Base-by-base conservation (phyloP, 1,140 invertebrate genomes). In the Piezodorus guildinii region DNA sequence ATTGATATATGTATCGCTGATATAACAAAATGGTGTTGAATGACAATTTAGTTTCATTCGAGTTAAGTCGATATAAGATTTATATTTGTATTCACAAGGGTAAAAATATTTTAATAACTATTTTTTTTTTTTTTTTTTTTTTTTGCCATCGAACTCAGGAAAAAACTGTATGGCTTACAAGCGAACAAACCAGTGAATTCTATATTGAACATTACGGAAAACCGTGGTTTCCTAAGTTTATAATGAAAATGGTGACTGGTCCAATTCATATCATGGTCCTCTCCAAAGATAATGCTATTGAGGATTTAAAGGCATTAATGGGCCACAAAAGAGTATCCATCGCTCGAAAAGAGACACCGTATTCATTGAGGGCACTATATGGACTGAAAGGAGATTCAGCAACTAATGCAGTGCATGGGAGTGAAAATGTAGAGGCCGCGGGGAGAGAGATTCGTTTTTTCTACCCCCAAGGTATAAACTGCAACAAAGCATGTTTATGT, bases 191-290 rank as follows among this genome's bases (percentile, higher is more conserved):
- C 10, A 63, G 62, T 45, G 56, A 60, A 30, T 66, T 66, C 43
- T 66, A 64, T 19, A 16, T 14, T 17, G 62, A 63, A 62, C 62
- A 66, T 44, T 66, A 63, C 34, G 65, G 65, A 5, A 62, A 63
- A 46, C 52, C 59, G 8, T 66, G 65, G 65, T 64, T 66, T 46
- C 65, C 65, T 1, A 66, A 66, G 46, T 58, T 60, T 17, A 46
- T 66, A 10, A 19, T 64, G 10, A 62, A 60, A 44, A 60, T 66
- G 62, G 49, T 39, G 25, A 14, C 23, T 12, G 46, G 58, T 16
- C 65, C 65, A 12, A 44, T 64, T 10, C 45, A 49, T 10, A 59
- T 62, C 8, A 51, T 66, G 58, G 43, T 58, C 12, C 46, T 66
- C 10, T 56, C 58, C 9, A 66, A 66, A 27, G 54, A 64, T 19